Conservation (phyloP, 2,888 invertebrate species). For the Pandemis corylana region DNA sequence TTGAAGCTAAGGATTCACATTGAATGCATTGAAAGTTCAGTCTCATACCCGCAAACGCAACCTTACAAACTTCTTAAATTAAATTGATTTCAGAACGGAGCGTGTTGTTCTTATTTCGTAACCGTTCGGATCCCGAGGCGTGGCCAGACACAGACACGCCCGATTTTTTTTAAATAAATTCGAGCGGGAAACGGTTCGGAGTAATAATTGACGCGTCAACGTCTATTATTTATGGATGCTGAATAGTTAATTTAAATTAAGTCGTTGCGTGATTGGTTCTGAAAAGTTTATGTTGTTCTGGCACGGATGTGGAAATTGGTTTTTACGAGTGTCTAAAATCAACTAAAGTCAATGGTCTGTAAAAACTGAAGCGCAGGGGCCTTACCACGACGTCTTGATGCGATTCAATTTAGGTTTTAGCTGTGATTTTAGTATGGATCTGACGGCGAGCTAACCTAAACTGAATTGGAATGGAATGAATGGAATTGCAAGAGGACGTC, state of each 20-base stretch:
- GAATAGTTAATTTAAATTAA: conserved; percentile 75
- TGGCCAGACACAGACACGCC: conserved; percentile 64
- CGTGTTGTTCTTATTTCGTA: conserved; percentile 61
- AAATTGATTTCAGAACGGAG: conserved; percentile 51
- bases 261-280: conserved; percentile 76
- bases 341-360: conserved; percentile 37
- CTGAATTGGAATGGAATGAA: too few relatives aligned
- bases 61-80: conserved; percentile 51
- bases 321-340: conserved; percentile 56
- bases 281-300: conserved; percentile 74
- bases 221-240: conserved; percentile 76
- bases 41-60: conserved; percentile 48
- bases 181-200: conserved; percentile 68
- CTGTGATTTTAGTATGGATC: too few relatives aligned
- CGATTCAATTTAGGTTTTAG: too few relatives aligned
- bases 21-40: conserved; percentile 3
- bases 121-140: conserved; percentile 63
- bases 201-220: conserved; percentile 81
- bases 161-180: conserved; percentile 52
- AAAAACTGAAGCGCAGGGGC: conserved; percentile 9
- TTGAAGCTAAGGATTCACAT: conserved; percentile 45
- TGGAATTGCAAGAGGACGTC: too few relatives aligned
- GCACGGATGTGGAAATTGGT: conserved; percentile 63
- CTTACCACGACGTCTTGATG: too few relatives aligned
- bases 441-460: too few relatives aligned